A percentile compares a stretch with the other conserved stretches of the same genome.
Evolutionary conservation across 2,888 invertebrate species (phyloP).

Genomic region (Caenorhabditis japonica): DNA sequence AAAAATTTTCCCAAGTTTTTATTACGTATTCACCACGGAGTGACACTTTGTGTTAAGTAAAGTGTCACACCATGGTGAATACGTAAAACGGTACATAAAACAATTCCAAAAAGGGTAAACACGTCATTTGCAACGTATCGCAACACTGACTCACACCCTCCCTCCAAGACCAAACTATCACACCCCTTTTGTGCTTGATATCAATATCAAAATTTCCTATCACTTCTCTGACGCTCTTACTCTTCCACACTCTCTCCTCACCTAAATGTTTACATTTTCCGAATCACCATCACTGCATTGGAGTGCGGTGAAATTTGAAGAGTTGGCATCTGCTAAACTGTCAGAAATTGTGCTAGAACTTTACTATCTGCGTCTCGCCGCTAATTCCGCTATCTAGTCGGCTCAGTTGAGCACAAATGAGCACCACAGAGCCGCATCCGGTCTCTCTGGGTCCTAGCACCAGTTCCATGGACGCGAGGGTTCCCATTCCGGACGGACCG

Average conservation of each 20-base stretch:
- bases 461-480: constrained; percentile 50
- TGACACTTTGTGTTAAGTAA: no score
- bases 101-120: no score
- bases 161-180: constrained; percentile 16
- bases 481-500: constrained; percentile 52
- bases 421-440: constrained; percentile 12
- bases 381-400: not conserved
- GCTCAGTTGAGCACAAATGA: constrained; percentile 25
- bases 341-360: constrained; percentile 6
- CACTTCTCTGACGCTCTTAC: constrained; percentile 5
- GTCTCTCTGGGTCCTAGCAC: constrained; percentile 45
- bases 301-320: not conserved
- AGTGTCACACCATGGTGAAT: no score
- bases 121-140: no score
- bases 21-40: no score
- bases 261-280: constrained; percentile 40
- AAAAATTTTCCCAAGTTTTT: no score
- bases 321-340: not conserved
- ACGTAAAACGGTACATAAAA: no score
- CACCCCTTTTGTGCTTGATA: constrained; percentile 11
- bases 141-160: no score
- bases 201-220: constrained; percentile 12
- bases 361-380: not conserved
- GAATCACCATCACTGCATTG: no score
- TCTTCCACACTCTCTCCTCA: constrained; percentile 16